These are phyloP conservation scores for Dolichomitus sp. DNA, from an alignment of 2,888 invertebrate species.

Conservation along the genomic window DNA sequence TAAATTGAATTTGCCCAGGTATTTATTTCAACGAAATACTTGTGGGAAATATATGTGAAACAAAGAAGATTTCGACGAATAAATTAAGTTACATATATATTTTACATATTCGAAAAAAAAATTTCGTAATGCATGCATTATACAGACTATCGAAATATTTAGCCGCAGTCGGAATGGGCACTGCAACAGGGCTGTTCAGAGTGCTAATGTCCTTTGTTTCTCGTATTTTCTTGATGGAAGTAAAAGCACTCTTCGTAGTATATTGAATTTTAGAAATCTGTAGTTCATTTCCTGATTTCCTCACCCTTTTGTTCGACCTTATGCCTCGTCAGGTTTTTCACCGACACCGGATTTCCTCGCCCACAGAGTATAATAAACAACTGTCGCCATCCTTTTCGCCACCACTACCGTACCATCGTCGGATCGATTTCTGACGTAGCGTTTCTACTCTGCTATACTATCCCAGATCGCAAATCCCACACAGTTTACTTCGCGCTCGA, in stretches of 20 bases:
- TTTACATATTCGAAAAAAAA: too few species aligned
- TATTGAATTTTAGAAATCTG: constrained; percentile 16
- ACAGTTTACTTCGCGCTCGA: constrained; percentile 35
- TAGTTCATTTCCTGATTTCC: constrained; percentile 12
- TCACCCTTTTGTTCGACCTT: constrained; percentile 5
- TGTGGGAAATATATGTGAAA: too few species aligned
- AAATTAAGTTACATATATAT: too few species aligned
- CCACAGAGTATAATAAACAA: constrained; percentile 41
- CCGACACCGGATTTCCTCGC: constrained; percentile 13
- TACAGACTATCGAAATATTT: neutral
- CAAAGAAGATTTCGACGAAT: too few species aligned
- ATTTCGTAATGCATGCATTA: too few species aligned
- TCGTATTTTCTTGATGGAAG: neutral
- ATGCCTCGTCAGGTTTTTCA: constrained; percentile 29
- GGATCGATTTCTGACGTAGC: constrained; percentile 56
- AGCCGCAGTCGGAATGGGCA: neutral
- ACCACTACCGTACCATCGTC: constrained; percentile 32
- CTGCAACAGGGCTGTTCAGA: neutral
- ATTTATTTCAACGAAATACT: too few species aligned
- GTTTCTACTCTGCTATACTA: constrained; percentile 39
- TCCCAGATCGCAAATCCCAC: constrained; percentile 38
- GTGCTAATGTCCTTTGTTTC: neutral
- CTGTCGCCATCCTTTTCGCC: constrained; percentile 33
- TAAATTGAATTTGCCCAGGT: neutral
- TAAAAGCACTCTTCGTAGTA: neutral